Evolutionary conservation across 2,888 invertebrate species (phyloP), one percentile per base, ranked within the genome.

Genomic region (Lycia hirtaria): DNA sequence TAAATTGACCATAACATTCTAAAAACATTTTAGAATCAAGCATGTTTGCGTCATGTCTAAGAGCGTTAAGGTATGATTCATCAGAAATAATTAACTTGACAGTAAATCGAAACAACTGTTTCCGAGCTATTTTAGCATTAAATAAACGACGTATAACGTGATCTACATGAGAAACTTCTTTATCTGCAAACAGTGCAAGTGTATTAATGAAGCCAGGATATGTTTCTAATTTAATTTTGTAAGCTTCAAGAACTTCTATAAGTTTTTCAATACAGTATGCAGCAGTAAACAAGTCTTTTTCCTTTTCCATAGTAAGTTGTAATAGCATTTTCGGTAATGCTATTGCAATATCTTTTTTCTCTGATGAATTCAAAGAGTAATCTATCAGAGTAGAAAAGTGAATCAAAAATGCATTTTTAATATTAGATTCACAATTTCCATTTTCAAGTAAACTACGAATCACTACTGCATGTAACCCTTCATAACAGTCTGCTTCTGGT

Each of bases 391-490:
- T 64, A 1, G 82, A 78, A 54, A 85, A 83, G 0, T 81, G 45
- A 0, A 67, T 53, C 0, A 82, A 24, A 62, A 77, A 88, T 4
- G 71, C 72, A 1, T 69, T 54, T 14, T 75, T 54, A 7, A 86
- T 47, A 2, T 43, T 28, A 2, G 50, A n/a, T 0, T 74, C 50
- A 14, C 70, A 68, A 1, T 67, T 45, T 2, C 67, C 64, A 10
- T 61, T 62, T 4, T 62, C 45, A 22, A 87, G 41, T 14, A 88
- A 56, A 9, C 76, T 66, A 1, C 85, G 77, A 33, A 87, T 62
- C 2, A 88, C 67, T 1, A 80, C 80, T 0, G 81, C 79, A 41
- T 88, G 88, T 10, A 88, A 61, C 1, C 86, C 87, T 66, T 88
- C 88, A 0, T 20, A 32, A 53, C 85, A 88, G 0, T 72, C 53